These are phyloP conservation scores for Choloepus hoffmanni DNA, from an alignment of 2,113 vertebrate species.

Conservation along the genomic window DNA sequence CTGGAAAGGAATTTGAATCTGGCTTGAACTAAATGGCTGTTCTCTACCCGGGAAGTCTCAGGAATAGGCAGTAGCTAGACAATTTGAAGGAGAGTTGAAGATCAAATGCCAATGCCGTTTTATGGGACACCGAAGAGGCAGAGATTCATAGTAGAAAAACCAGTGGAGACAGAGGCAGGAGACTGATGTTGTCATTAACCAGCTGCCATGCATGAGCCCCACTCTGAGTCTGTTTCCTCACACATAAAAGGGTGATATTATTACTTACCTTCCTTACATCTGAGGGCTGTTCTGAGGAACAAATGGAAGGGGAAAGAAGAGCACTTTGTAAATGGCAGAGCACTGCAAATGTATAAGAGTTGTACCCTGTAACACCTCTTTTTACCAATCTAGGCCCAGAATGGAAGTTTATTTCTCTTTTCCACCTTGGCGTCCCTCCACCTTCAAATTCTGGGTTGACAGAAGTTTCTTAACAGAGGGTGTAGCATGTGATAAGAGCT, in stretches of 20 bases:
- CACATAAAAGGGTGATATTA: background rate
- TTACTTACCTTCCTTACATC: background rate
- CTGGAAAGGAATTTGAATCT: background rate
- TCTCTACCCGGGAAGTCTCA: background rate
- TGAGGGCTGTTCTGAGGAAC: background rate
- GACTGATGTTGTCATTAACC: conserved; percentile 22
- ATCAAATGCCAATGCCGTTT: background rate
- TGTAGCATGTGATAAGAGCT: background rate
- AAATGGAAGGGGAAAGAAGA: background rate
- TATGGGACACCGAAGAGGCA: background rate
- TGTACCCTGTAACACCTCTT: background rate
- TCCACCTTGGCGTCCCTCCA: background rate
- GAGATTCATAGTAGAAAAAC: background rate
- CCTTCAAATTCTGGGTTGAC: background rate
- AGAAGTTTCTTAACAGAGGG: background rate
- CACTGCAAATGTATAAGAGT: background rate
- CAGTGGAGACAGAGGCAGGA: accelerated
- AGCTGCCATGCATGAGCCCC: background rate
- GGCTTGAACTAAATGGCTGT: background rate
- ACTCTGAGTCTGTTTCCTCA: conserved; percentile 36
- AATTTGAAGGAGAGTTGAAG: background rate
- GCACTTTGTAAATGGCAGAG: background rate
- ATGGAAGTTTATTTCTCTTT: conserved; percentile 20
- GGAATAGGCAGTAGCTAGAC: background rate
- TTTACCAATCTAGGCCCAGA: background rate